Base-by-base conservation (phyloP, 2,797 vertebrate species). In the Rhinoraja longicauda region DNA sequence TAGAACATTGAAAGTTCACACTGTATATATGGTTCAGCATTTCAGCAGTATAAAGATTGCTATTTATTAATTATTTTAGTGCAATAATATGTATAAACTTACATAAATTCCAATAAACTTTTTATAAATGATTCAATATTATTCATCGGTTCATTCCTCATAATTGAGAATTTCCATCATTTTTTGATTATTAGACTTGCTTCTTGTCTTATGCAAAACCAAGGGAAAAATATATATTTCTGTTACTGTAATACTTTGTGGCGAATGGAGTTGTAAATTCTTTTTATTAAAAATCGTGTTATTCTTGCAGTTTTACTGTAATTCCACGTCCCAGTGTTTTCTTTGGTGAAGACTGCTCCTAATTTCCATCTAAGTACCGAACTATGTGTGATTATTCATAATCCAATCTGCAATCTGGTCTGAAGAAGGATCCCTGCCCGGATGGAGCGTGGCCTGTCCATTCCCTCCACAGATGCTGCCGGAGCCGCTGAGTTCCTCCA, bases 31-130 rank as follows among this genome's bases (percentile, higher is more conserved):
- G 39, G 45, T 92, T 75, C 70, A 57, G 24, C 90, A 92, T 73
- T 92, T 92, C 67, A 53, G 67, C 72, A 92, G 79, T 73, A 59
- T 88, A 53, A 92, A 93, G 79, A 93, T 64, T 75, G 70, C 86
- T 93, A 93, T 93, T 93, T 93, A 93, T 93, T 79, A 90, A 91
- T 93, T 88, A 70, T 64, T 93, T 59, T 93, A 93, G 81, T 93
- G 93, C 93, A 93, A 88, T 93, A 93, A 86, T 82, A 84, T 93
- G 93, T 93, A 72, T 93, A 86, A 93, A 93, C 81, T 21, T 29
- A 62, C 59, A 84, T 53, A 92, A 92, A 88, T 64, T 67, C 9
- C 84, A 88, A 92, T 92, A 92, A 92, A 92, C 90, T 15, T 92
- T 64, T 86, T 62, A 29, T 84, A 82, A 57, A n/a, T 67, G 62